Conservation (phyloP, 2,888 invertebrate genomes). For the Halictus quadricinctus region DNA sequence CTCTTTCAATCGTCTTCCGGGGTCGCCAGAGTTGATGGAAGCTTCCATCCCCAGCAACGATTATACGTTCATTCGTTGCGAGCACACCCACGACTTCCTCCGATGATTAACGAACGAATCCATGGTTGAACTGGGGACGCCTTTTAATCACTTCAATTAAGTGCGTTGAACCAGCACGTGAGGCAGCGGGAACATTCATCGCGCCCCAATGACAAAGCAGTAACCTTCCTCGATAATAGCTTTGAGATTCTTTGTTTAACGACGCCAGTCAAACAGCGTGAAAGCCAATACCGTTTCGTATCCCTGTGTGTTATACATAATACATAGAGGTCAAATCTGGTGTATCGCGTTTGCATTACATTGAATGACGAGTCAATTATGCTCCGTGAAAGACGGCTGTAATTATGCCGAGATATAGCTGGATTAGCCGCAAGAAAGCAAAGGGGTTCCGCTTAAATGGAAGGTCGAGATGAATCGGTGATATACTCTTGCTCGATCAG, state of each 20-base stretch:
- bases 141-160: slow-evolving; percentile 73
- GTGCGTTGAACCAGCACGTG: slow-evolving; percentile 45
- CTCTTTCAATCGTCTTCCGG: slow-evolving; percentile 49
- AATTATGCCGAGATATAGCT: slow-evolving; percentile 3
- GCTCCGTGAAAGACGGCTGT: not conserved
- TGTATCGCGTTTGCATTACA: slow-evolving; percentile 1
- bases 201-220: slow-evolving; percentile 39
- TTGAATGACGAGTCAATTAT: slow-evolving; percentile 38
- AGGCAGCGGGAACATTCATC: slow-evolving; percentile 31
- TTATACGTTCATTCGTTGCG: slow-evolving; percentile 31
- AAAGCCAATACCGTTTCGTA: not conserved
- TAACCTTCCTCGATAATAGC: slow-evolving; percentile 22
- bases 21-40: slow-evolving; percentile 31
- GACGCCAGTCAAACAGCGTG: not conserved
- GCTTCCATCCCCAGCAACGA: slow-evolving; percentile 36
- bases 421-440: not conserved
- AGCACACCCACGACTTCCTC: slow-evolving; percentile 45
- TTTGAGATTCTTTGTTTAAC: slow-evolving; percentile 12
- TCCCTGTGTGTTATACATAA: not conserved
- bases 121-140: slow-evolving; percentile 60
- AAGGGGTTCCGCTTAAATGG: not conserved
- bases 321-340: not conserved
- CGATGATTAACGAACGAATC: slow-evolving; percentile 66
- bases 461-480: slow-evolving; percentile 2
- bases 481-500: not conserved